A percentile compares a stretch with the other conserved stretches of the same genome.
phyloP scores from a whole-genome alignment of 2,888 invertebrate species.

The Tenthredo notha region DNA sequence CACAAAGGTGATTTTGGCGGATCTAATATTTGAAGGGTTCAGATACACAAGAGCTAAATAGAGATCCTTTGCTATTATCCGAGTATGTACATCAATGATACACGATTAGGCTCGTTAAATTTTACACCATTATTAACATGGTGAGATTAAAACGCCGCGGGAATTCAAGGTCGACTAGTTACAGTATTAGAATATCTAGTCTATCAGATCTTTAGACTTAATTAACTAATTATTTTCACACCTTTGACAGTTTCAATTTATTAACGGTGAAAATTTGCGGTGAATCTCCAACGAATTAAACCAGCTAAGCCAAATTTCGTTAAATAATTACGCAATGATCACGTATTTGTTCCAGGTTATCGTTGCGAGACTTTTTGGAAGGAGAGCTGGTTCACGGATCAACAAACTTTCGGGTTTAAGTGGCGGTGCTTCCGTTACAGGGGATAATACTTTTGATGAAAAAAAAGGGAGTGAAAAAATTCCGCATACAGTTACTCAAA shows the following conservation, averaged over 20 bases:
- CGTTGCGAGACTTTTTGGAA: constrained; percentile 76
- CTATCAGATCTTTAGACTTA: neutral
- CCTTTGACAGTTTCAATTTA: neutral
- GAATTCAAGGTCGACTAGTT: neutral
- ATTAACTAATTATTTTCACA: neutral
- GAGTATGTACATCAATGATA: neutral
- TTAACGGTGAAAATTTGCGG: too few relatives aligned
- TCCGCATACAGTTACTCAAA: constrained; percentile 23
- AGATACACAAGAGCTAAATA: neutral
- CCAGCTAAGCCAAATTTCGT: neutral
- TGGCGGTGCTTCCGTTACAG: constrained; percentile 50
- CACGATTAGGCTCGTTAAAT: neutral
- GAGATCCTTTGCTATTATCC: neutral
- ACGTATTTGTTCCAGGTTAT: constrained; percentile 69
- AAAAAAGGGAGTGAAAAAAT: constrained; percentile 57
- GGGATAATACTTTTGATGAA: constrained; percentile 57
- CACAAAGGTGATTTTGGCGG: neutral
- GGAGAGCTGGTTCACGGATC: constrained; percentile 74
- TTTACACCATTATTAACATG: neutral
- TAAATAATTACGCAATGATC: neutral
- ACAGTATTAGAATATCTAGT: neutral
- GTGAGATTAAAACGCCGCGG: neutral
- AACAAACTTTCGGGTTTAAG: constrained; percentile 77
- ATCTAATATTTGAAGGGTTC: neutral
- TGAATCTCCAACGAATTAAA: neutral